Conservation (phyloP, 2,888 invertebrate genomes). For the Bedellia somnulentella region DNA sequence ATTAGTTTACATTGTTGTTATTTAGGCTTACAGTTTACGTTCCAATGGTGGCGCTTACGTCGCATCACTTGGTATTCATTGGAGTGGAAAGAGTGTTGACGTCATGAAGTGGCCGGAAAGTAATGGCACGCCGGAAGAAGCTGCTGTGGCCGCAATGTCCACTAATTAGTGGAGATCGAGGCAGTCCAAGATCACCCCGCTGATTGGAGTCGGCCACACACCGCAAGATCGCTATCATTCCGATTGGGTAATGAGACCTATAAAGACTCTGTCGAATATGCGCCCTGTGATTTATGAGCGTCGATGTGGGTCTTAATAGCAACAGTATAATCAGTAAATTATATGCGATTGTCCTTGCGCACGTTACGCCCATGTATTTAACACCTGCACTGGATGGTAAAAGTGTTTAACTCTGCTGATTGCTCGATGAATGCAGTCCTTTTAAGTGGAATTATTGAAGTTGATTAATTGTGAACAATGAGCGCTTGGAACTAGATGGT, state of each 20-base stretch:
- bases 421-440: too few species aligned
- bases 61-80: too few species aligned
- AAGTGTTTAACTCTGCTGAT: too few species aligned
- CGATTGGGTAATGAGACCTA: constrained; percentile 38
- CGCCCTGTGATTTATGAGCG: constrained; percentile 30
- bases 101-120: too few species aligned
- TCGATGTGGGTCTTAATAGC: constrained; percentile 23
- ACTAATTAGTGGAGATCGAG: constrained; percentile 29
- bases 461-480: constrained; percentile 26
- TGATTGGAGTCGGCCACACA: constrained; percentile 29
- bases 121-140: too few species aligned
- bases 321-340: constrained; percentile 23
- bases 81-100: too few species aligned
- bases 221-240: constrained; percentile 24
- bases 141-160: too few species aligned
- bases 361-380: constrained; percentile 2
- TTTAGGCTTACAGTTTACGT: too few species aligned
- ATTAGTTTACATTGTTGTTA: constrained; percentile 1
- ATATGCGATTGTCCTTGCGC: constrained; percentile 5
- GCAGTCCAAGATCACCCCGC: constrained; percentile 30
- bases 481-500: constrained; percentile 22
- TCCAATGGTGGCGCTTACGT: too few species aligned
- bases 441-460: too few species aligned
- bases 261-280: constrained; percentile 40
- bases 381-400: constrained; percentile 1